These are phyloP conservation scores for Drosophila erecta DNA, from an alignment of 1,140 invertebrate genomes.

Conservation along the genomic window DNA sequence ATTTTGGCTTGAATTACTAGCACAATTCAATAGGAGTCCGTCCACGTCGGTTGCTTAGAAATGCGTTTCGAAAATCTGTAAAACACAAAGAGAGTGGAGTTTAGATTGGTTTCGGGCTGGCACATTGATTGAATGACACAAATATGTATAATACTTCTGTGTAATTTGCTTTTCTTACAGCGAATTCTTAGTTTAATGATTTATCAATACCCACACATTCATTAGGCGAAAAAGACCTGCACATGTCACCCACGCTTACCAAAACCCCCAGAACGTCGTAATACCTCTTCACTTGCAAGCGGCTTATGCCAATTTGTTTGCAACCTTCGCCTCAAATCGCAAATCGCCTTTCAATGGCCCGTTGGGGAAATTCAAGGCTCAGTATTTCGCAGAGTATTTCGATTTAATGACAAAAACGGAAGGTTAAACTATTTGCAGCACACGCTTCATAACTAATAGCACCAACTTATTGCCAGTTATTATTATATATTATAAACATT, in stretches of 20 bases:
- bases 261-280: neutral
- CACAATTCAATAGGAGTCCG: slow-evolving; percentile 27
- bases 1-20: slow-evolving; percentile 39
- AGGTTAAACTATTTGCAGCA: neutral
- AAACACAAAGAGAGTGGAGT: slow-evolving; percentile 27
- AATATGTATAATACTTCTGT: neutral
- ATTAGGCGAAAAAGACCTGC: neutral
- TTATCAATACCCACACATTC: neutral
- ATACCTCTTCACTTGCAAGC: slow-evolving; percentile 41
- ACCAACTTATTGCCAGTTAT: too few species aligned
- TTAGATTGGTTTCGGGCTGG: slow-evolving; percentile 6
- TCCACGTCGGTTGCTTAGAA: slow-evolving; percentile 55
- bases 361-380: slow-evolving; percentile 3
- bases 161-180: neutral
- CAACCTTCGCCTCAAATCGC: slow-evolving; percentile 19
- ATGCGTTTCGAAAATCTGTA: slow-evolving; percentile 77
- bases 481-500: too few species aligned
- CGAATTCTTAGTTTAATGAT: slow-evolving; percentile 1
- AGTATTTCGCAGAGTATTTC: slow-evolving; percentile 4
- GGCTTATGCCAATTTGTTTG: slow-evolving; percentile 71
- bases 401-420: slow-evolving; percentile 12
- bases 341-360: slow-evolving; percentile 54
- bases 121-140: neutral
- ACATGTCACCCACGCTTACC: slow-evolving; percentile 2
- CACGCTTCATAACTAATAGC: too few species aligned